Conservation (phyloP, 2,797 vertebrate genomes). For the Prionace glauca region DNA sequence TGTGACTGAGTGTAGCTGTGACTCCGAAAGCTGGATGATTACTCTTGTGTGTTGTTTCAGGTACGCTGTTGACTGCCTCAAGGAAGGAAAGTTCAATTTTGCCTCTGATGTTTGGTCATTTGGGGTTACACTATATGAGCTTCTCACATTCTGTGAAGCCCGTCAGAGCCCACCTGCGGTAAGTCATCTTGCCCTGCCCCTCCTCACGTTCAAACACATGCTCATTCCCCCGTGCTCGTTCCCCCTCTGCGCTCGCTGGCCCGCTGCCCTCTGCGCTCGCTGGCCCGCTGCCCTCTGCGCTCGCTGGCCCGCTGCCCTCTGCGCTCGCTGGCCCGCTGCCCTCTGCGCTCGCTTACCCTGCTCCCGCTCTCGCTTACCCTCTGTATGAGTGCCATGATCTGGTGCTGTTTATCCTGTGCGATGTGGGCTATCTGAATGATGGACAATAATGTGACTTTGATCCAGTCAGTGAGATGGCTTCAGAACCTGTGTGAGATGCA, state of each 20-base stretch:
- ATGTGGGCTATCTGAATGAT: neutral
- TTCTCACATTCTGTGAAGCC: slow-evolving; percentile 73
- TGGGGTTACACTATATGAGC: slow-evolving; percentile 84
- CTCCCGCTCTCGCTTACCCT: too few species aligned
- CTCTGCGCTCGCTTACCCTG: too few species aligned
- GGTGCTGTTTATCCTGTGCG: neutral
- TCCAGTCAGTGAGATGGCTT: neutral
- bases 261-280: neutral
- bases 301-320: neutral
- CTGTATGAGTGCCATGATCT: too few species aligned
- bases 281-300: too few species aligned
- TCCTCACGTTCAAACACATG: neutral
- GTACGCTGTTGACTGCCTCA: slow-evolving; percentile 88
- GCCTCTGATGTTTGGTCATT: slow-evolving; percentile 89
- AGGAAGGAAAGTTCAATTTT: slow-evolving; percentile 83
- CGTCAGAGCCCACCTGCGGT: slow-evolving; percentile 73
- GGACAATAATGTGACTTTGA: neutral
- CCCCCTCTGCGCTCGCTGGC: too few species aligned
- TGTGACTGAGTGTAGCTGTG: neutral
- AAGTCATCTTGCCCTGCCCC: slow-evolving; percentile 42
- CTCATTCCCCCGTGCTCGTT: too few species aligned
- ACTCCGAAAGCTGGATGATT: neutral
- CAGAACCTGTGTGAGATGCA: neutral
- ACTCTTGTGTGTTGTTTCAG: slow-evolving; percentile 50
- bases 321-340: too few species aligned